Evolutionary conservation across 2,888 invertebrate species (phyloP).

Genomic region (Nemurella pictetii): DNA sequence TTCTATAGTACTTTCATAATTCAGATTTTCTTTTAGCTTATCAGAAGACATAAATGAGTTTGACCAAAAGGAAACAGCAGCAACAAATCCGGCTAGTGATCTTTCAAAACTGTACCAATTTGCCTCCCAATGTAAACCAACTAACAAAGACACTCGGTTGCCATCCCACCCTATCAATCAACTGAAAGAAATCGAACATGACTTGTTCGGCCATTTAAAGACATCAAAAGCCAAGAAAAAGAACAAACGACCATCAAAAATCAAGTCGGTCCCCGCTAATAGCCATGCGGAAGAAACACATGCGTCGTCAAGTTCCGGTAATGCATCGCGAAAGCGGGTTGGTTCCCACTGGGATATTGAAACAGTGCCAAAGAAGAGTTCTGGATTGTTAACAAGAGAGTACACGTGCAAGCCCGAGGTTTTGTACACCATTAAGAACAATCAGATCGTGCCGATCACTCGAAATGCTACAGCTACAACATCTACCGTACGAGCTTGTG

Average conservation of each 20-base stretch:
- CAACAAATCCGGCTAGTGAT: conserved; percentile 49
- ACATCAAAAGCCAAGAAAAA: background rate
- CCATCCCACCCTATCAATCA: conserved; percentile 58
- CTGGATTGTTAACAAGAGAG: conserved; percentile 4
- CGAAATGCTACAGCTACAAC: conserved; percentile 32
- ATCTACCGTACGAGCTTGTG: background rate
- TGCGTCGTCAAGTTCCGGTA: conserved; percentile 34
- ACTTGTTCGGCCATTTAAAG: conserved; percentile 55
- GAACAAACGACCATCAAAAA: background rate
- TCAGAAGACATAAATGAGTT: conserved; percentile 19
- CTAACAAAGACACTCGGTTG: conserved; percentile 38
- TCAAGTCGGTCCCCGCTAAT: background rate
- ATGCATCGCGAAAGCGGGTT: background rate
- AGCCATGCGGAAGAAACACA: background rate
- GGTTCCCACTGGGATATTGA: conserved; percentile 54
- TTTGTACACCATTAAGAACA: conserved; percentile 58
- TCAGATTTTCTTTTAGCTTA: conserved; percentile 3
- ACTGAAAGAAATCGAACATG: conserved; percentile 56
- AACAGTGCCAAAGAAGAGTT: conserved; percentile 43
- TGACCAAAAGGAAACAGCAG: conserved; percentile 45
- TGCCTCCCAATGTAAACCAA: conserved; percentile 45
- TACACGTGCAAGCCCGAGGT: conserved; percentile 49
- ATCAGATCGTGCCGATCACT: conserved; percentile 55
- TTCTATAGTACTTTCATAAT: background rate
- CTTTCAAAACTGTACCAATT: conserved; percentile 50